These are phyloP conservation scores for Silurus lanzhouensis DNA, from an alignment of 2,797 vertebrate species.

Conservation along the genomic window DNA sequence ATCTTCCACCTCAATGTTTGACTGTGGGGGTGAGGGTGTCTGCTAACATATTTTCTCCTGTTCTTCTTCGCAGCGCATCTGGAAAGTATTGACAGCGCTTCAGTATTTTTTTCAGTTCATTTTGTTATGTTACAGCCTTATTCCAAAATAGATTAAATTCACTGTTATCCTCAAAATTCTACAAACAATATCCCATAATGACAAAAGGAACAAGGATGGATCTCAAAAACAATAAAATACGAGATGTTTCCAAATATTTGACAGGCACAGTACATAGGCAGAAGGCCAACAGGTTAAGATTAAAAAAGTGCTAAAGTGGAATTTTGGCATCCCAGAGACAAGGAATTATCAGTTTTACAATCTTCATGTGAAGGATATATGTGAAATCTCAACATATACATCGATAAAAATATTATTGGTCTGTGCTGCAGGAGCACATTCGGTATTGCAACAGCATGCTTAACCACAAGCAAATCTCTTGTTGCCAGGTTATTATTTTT, in stretches of 20 bases:
- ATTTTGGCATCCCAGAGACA: not conserved
- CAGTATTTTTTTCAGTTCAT: too few relatives aligned
- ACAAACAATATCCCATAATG: too few relatives aligned
- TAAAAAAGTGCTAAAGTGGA: not conserved
- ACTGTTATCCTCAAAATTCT: too few relatives aligned
- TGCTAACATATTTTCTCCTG: too few relatives aligned
- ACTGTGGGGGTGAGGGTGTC: too few relatives aligned
- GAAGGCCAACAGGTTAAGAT: not conserved
- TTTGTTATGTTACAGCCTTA: too few relatives aligned
- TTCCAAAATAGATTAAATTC: too few relatives aligned
- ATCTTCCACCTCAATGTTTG: too few relatives aligned
- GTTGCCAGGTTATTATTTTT: slow-evolving; percentile 13
- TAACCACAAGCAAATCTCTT: not conserved
- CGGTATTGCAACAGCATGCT: not conserved
- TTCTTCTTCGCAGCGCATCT: too few relatives aligned
- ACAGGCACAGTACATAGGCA: not conserved
- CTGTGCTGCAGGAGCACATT: not conserved
- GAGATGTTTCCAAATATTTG: not conserved
- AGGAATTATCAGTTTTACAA: not conserved
- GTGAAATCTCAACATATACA: not conserved
- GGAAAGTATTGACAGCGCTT: too few relatives aligned
- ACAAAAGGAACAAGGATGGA: too few relatives aligned
- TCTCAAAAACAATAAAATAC: too few relatives aligned
- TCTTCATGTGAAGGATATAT: not conserved
- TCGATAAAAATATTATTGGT: slow-evolving; percentile 7